These are phyloP conservation scores for Drepana falcataria DNA, from an alignment of 2,888 invertebrate genomes.

Conservation along the genomic window DNA sequence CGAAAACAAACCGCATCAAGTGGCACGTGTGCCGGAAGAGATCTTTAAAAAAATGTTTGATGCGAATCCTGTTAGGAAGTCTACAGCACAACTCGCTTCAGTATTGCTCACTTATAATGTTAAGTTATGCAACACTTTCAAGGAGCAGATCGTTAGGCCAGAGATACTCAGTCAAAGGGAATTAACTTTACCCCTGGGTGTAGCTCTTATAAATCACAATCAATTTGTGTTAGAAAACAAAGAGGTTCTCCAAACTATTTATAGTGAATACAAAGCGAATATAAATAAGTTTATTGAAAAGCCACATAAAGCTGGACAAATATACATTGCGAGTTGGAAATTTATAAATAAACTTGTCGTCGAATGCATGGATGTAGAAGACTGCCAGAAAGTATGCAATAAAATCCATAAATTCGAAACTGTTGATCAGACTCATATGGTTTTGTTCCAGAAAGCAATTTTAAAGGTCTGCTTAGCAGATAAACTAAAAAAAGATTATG, in stretches of 20 bases:
- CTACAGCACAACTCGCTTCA: constrained; percentile 77
- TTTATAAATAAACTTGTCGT: constrained; percentile 80
- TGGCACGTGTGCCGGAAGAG: constrained; percentile 66
- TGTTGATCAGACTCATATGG: constrained; percentile 77
- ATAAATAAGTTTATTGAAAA: constrained; percentile 82
- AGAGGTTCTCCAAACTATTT: constrained; percentile 72
- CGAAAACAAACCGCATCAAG: constrained; percentile 79
- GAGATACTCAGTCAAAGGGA: constrained; percentile 79
- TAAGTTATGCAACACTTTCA: constrained; percentile 64
- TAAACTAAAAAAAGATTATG: constrained; percentile 51
- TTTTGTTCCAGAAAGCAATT: constrained; percentile 76
- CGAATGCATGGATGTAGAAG: constrained; percentile 77
- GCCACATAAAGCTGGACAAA: constrained; percentile 83
- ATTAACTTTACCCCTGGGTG: constrained; percentile 80
- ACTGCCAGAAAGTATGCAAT: constrained; percentile 74
- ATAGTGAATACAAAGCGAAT: constrained; percentile 79
- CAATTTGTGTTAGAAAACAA: constrained; percentile 56
- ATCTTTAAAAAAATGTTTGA: constrained; percentile 76
- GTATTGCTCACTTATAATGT: constrained; percentile 77
- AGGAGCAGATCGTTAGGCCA: constrained; percentile 58
- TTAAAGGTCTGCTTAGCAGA: constrained; percentile 62
- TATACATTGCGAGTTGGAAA: constrained; percentile 79
- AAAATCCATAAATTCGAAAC: constrained; percentile 82
- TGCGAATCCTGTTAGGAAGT: constrained; percentile 72
- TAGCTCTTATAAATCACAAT: constrained; percentile 61